Evolutionary conservation across 2,888 invertebrate species (phyloP), one percentile per base, ranked within the genome.

Genomic region (Dicranocentrus wangi): DNA sequence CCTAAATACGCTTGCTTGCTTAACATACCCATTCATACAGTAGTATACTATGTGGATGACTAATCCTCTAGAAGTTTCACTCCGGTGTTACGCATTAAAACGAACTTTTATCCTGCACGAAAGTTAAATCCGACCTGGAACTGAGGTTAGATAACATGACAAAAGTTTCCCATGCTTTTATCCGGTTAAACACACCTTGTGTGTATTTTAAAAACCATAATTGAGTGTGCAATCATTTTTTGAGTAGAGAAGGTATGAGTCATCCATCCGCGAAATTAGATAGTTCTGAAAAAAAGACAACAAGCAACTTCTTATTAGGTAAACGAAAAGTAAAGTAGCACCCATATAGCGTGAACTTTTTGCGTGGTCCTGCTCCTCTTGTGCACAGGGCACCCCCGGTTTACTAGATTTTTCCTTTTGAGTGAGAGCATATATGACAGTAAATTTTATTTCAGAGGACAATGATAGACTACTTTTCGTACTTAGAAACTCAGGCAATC

Each of bases 311-410:
- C 10, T n/a, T 47, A 47, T 39, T 47, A 21, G 21, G 19, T 21
- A 53, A 5, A 21, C 5, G 47, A 47, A 47, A n/a, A 53, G 13
- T 21, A 53, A 21, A 53, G n/a, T n/a, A n/a, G n/a, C n/a, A n/a
- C n/a, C n/a, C n/a, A n/a, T n/a, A n/a, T n/a, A n/a, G n/a, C 5
- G n/a, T 21, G 19, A 53, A 21, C 7, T 8, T 60, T 60, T 28
- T 60, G 60, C 60, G 60, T 60, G 60, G 60, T 60, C 53, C 47
- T 47, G 47, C 47, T 10, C 7, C 10, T 47, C 47, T 47, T 3
- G 10, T 10, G 10, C 15, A 32, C 32, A 32, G 7, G 47, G 5
- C 15, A 47, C n/a, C 47, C n/a, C n/a, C n/a, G n/a, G n/a, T n/a
- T n/a, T n/a, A n/a, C n/a, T n/a, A 39, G 39, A 39, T 13, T 39